Conservation (phyloP, 1,140 invertebrate genomes). For the Trissolcus basalis region DNA sequence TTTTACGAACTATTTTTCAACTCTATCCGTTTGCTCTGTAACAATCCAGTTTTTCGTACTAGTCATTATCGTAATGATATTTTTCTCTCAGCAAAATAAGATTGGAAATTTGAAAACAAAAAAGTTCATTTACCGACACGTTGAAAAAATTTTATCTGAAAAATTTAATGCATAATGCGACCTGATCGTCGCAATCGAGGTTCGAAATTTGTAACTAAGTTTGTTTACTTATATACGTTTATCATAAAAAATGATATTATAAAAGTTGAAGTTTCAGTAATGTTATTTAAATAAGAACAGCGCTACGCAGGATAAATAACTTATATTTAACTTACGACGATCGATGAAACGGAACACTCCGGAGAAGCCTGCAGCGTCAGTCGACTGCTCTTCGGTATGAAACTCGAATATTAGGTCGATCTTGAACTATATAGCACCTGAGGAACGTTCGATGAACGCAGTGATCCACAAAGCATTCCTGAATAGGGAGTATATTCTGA, state of each 20-base stretch:
- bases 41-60: not conserved
- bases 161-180: too few relatives aligned
- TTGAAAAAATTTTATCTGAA: too few relatives aligned
- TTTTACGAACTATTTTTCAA: constrained; percentile 20
- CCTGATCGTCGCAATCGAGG: too few relatives aligned
- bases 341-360: constrained; percentile 89
- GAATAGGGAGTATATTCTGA: constrained; percentile 88
- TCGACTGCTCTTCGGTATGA: constrained; percentile 80
- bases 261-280: constrained; percentile 34
- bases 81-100: not conserved
- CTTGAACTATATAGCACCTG: constrained; percentile 88
- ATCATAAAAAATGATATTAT: constrained; percentile 41
- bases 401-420: constrained; percentile 88
- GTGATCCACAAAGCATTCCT: constrained; percentile 84
- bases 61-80: too few relatives aligned
- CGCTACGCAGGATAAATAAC: constrained; percentile 40
- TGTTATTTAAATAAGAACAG: constrained; percentile 24
- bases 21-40: constrained; percentile 16
- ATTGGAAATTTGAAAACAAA: too few relatives aligned
- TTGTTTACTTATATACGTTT: constrained; percentile 13
- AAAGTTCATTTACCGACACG: too few relatives aligned
- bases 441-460: constrained; percentile 80
- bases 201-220: not conserved
- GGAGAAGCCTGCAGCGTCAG: constrained; percentile 84
- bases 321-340: constrained; percentile 81